phyloP scores from a whole-genome alignment of 1,140 invertebrate genomes.

The Caenorhabditis tropicalis region DNA sequence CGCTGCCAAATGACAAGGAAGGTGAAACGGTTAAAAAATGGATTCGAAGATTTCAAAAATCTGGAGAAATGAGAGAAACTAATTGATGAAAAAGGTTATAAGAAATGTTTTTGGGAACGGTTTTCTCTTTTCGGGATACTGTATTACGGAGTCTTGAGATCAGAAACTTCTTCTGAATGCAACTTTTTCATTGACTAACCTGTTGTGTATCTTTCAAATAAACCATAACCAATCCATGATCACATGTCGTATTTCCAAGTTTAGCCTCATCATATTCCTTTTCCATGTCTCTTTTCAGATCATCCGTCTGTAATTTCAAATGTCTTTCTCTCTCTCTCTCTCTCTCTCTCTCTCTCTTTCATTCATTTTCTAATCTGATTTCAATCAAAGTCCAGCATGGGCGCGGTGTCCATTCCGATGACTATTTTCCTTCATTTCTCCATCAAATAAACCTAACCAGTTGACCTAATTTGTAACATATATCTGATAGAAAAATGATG shows the following conservation, averaged over 20 bases:
- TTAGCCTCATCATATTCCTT: constrained; percentile 50
- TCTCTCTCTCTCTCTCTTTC: background rate
- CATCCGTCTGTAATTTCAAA: constrained; percentile 39
- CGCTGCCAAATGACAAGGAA: constrained; percentile 37
- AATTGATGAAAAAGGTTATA: too few relatives aligned
- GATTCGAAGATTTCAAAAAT: background rate
- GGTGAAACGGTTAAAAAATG: background rate
- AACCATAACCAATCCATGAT: constrained; percentile 54
- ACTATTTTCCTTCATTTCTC: background rate
- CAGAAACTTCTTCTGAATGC: background rate
- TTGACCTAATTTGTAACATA: constrained; percentile 43
- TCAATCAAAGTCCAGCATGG: constrained; percentile 13
- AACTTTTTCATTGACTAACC: background rate
- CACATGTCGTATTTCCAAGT: constrained; percentile 54
- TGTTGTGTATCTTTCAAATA: constrained; percentile 58
- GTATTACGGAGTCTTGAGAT: background rate
- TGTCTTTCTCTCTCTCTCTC: background rate
- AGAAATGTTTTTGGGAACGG: too few relatives aligned
- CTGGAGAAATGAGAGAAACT: background rate
- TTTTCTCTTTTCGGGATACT: background rate
- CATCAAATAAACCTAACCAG: constrained; percentile 2
- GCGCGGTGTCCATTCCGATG: constrained; percentile 28
- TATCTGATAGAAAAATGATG: constrained; percentile 1
- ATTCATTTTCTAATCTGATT: background rate
- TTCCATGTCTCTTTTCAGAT: constrained; percentile 47